Evolutionary conservation across 2,888 invertebrate species (phyloP).

Genomic region (Ephialtes manifestator): DNA sequence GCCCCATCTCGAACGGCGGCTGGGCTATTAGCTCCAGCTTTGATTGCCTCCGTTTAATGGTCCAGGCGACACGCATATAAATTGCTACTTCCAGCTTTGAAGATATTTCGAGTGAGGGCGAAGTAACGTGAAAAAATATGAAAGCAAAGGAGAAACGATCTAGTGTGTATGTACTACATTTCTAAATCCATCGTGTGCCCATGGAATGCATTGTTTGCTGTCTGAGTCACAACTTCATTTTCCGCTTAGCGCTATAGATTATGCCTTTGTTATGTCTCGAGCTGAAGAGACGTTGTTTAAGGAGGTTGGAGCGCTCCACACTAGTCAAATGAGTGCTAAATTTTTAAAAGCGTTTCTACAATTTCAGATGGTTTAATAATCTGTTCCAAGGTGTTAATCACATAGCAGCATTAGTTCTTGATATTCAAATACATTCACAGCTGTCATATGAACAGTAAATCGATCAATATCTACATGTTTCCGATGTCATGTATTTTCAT

Average conservation of each 20-base stretch:
- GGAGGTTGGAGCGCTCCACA: too few species aligned
- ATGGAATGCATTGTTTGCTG: conserved; percentile 14
- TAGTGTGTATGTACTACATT: background rate
- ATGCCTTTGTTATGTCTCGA: background rate
- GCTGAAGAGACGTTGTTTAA: too few species aligned
- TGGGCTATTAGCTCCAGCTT: conserved; percentile 84
- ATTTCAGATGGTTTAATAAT: too few species aligned
- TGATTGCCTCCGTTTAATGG: conserved; percentile 85
- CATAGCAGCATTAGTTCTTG: too few species aligned
- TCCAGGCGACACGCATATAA: conserved; percentile 84
- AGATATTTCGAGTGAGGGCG: conserved; percentile 81
- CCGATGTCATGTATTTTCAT: too few species aligned
- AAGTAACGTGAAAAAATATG: conserved; percentile 14
- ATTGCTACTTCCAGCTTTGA: conserved; percentile 84
- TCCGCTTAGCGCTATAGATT: background rate
- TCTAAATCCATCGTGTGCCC: background rate
- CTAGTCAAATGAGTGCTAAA: too few species aligned
- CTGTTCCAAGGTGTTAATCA: too few species aligned
- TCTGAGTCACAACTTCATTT: conserved; percentile 30
- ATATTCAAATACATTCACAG: too few species aligned
- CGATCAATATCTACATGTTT: too few species aligned
- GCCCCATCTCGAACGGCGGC: conserved; percentile 79
- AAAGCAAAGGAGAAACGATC: conserved; percentile 23
- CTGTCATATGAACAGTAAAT: too few species aligned
- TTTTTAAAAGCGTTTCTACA: too few species aligned